Evolutionary conservation across 2,888 invertebrate genomes (phyloP).

Genomic region (Mylabris sibirica): DNA sequence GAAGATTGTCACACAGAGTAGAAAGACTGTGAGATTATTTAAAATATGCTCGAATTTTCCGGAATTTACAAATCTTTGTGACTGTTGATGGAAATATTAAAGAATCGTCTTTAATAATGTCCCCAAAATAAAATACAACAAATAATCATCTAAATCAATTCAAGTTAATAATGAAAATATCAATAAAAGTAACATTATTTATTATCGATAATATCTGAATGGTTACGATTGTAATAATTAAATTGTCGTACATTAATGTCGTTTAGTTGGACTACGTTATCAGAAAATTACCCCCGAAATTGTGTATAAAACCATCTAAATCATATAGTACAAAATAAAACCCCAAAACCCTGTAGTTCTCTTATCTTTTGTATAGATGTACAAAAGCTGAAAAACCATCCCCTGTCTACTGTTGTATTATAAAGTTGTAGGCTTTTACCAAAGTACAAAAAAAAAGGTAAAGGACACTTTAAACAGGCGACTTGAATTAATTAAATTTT

Average conservation of each 20-base stretch:
- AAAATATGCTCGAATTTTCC: background rate
- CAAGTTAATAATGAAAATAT: background rate
- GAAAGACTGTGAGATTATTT: background rate
- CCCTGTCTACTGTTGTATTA: background rate
- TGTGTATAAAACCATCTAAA: background rate
- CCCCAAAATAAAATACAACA: too few species aligned
- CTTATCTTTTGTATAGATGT: background rate
- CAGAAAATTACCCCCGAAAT: background rate
- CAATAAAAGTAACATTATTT: background rate
- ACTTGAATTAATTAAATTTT: slow-evolving; percentile 2
- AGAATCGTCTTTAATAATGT: too few species aligned
- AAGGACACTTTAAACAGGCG: background rate
- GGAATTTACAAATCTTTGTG: too few species aligned
- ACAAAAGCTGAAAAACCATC: background rate
- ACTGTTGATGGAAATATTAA: too few species aligned
- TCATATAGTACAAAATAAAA: background rate
- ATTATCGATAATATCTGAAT: background rate
- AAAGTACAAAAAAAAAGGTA: background rate
- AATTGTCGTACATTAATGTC: slow-evolving; percentile 2
- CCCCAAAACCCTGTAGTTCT: background rate
- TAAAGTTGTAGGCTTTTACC: background rate
- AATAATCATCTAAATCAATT: background rate
- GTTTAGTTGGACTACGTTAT: background rate
- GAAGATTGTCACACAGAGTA: too few species aligned
- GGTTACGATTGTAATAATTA: background rate